These are phyloP conservation scores for Arremon aurantiirostris DNA, from an alignment of 2,797 vertebrate species.

Conservation along the genomic window DNA sequence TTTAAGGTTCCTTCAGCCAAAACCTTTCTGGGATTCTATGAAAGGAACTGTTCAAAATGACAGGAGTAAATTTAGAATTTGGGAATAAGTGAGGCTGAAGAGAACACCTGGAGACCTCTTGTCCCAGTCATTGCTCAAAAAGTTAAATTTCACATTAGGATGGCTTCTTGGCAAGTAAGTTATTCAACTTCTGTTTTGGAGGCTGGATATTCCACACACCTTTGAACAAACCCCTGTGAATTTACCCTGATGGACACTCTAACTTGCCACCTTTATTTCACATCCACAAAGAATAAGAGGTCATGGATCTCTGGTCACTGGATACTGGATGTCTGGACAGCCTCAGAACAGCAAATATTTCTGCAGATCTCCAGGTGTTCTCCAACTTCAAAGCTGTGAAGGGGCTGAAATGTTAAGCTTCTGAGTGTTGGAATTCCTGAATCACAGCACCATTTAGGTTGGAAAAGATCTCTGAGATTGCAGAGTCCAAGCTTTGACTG, in stretches of 20 bases:
- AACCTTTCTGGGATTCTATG: not conserved
- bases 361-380: not conserved
- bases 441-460: not conserved
- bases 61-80: not conserved
- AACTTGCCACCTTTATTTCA: not conserved
- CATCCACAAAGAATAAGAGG: not conserved
- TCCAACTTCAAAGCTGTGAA: not conserved
- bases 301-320: not conserved
- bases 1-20: not conserved
- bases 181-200: not conserved
- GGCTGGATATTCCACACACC: not conserved
- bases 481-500: not conserved
- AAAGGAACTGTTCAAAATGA: not conserved
- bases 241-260: not conserved
- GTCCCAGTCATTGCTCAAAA: not conserved
- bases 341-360: not conserved
- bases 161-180: not conserved
- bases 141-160: not conserved
- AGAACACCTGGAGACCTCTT: not conserved
- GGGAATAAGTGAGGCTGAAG: not conserved
- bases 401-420: accelerated
- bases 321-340: not conserved
- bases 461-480: not conserved
- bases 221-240: not conserved
- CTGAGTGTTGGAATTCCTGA: accelerated